Evolutionary conservation across 2,113 vertebrate genomes (phyloP), one percentile per base, ranked within the genome.

Genomic region (Podarcis raffonei): DNA sequence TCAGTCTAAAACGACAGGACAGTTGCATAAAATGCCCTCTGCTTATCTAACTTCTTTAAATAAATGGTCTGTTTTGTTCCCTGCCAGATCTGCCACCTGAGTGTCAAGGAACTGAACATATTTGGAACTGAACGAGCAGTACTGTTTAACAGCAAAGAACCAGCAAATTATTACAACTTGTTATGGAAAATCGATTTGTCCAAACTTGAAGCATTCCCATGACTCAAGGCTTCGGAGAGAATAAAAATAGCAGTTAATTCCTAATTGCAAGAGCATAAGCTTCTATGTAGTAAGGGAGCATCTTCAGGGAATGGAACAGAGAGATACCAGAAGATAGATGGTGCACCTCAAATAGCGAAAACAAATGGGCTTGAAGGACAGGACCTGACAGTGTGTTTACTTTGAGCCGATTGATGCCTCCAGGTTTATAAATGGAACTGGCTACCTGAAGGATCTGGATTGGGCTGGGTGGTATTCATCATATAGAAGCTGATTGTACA

Each of bases 181-280:
- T 35, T 35, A 74, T 20, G 13, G 32, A 4, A 74, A 35, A 74
- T 18, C 1, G 16, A 32, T 74, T n/a, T 35, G 32, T 16, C 72
- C 18, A 15, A 74, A 18, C 72, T 20, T 74, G 35, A 74, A 84
- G n/a, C 4, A 5, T 35, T 23, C 32, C 27, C n/a, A 35, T 59
- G n/a, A 72, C 59, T 32, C 3, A 22, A 59, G 48, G 6, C 9
- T n/a, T n/a, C 1, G 13, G 77, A n/a, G 12, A 53, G 32, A 37
- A 65, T 66, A 77, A 86, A 86, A 86, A 77, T n/a, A 78, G 57
- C 23, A 15, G 12, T 48, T 42, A 30, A n/a, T 66, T 78, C 2
- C 23, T 86, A 27, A 86, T 66, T 86, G 57, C 84, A 86, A 86
- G 74, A 78, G 27, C 30, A 86, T 77, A 39, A 76, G 76, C 77